Evolutionary conservation across 2,888 invertebrate species (phyloP).

Genomic region (Zeuzera pyrina): DNA sequence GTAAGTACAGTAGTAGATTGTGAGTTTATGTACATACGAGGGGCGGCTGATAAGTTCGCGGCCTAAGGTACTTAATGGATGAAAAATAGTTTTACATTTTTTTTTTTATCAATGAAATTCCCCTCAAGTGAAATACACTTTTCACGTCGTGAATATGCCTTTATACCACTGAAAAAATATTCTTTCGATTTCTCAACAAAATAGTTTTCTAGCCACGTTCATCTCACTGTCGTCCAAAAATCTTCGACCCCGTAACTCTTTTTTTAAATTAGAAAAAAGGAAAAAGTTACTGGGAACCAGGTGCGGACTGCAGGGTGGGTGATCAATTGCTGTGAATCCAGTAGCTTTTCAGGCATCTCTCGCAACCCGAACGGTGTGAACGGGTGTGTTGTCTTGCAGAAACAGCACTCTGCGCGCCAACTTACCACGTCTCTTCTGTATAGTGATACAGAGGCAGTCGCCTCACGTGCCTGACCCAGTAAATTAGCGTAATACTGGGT

Average conservation of each 20-base stretch:
- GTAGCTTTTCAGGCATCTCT: background rate
- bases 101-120: conserved; percentile 3
- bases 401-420: background rate
- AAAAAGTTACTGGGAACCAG: background rate
- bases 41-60: too few species aligned
- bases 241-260: background rate
- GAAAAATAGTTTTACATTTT: too few species aligned
- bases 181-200: background rate
- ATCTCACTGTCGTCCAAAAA: background rate
- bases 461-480: background rate
- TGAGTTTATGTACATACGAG: too few species aligned
- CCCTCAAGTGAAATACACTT: too few species aligned
- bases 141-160: too few species aligned
- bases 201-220: background rate
- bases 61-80: too few species aligned
- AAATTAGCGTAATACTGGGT: background rate
- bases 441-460: too few species aligned
- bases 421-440: background rate
- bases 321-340: background rate
- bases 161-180: background rate
- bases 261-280: background rate
- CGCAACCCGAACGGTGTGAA: background rate
- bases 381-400: background rate
- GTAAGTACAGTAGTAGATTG: too few species aligned
- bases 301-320: background rate